Conservation (phyloP, 2,888 invertebrate species). For the Acrobasis repandana region DNA sequence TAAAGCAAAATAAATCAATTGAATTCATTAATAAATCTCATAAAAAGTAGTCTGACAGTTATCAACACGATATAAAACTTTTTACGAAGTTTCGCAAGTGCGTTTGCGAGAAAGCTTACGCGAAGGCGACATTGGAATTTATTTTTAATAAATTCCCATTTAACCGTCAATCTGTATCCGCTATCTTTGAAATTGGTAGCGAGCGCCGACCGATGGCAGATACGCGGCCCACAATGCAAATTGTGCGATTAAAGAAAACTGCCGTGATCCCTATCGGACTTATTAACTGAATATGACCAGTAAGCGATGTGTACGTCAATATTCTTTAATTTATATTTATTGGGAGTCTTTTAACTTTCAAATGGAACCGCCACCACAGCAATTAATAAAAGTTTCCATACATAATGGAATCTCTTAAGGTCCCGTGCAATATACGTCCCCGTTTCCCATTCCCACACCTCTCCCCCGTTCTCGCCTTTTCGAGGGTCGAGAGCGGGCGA, state of each 20-base stretch:
- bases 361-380: too few relatives aligned
- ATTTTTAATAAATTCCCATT: slow-evolving; percentile 71
- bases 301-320: slow-evolving; percentile 55
- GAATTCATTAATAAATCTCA: slow-evolving; percentile 77
- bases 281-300: slow-evolving; percentile 64
- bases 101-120: slow-evolving; percentile 53
- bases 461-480: too few relatives aligned
- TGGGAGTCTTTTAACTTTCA: slow-evolving; percentile 30
- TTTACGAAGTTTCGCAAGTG: slow-evolving; percentile 62
- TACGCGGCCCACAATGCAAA: slow-evolving; percentile 68
- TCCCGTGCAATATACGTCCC: too few relatives aligned
- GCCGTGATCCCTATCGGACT: slow-evolving; percentile 65
- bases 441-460: too few relatives aligned
- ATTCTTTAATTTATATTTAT: slow-evolving; percentile 45
- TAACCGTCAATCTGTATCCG: slow-evolving; percentile 62
- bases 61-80: slow-evolving; percentile 70
- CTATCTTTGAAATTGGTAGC: slow-evolving; percentile 73
- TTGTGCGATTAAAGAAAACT: slow-evolving; percentile 79
- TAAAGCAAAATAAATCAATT: slow-evolving; percentile 70
- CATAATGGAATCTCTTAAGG: too few relatives aligned
- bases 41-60: slow-evolving; percentile 65
- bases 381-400: too few relatives aligned
- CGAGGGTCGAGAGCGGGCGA: too few relatives aligned
- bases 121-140: slow-evolving; percentile 50
- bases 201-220: slow-evolving; percentile 65